These are phyloP conservation scores for Coelopa pilipes DNA, from an alignment of 2,888 invertebrate genomes.

Conservation along the genomic window DNA sequence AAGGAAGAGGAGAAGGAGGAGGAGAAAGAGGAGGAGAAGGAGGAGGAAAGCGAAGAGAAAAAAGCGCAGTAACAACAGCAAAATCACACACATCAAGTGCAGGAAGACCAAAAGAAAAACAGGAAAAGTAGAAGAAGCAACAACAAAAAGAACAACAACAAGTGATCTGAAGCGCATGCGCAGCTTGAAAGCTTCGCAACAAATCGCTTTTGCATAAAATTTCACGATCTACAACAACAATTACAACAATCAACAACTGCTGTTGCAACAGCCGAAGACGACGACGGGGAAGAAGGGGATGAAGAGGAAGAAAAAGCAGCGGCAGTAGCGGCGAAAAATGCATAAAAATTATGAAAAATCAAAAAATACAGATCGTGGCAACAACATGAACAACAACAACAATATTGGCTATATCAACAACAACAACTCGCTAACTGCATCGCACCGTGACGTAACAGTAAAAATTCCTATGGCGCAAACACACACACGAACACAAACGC, in stretches of 20 bases:
- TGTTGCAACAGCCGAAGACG: background rate
- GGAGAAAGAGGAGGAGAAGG: no score
- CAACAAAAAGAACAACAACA: background rate
- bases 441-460: slow-evolving; percentile 18
- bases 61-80: slow-evolving; percentile 6
- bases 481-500: slow-evolving; percentile 7
- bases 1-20: no score
- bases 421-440: slow-evolving; percentile 7
- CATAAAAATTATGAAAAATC: no score
- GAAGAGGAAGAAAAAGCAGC: background rate
- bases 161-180: background rate
- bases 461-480: background rate
- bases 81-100: background rate
- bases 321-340: no score
- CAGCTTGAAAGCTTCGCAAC: slow-evolving; percentile 12
- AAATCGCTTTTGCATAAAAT: background rate
- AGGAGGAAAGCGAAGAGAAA: background rate
- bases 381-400: slow-evolving; percentile 2
- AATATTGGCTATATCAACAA: no score
- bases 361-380: no score
- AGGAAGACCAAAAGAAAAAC: background rate
- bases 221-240: background rate
- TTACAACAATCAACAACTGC: background rate
- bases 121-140: background rate
- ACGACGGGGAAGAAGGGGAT: background rate